Percentiles rank a stretch among this genome's conserved stretches.
Evolutionary conservation across 1,140 invertebrate genomes (phyloP).

Genomic region (Cyrtorhinus lividipennis): DNA sequence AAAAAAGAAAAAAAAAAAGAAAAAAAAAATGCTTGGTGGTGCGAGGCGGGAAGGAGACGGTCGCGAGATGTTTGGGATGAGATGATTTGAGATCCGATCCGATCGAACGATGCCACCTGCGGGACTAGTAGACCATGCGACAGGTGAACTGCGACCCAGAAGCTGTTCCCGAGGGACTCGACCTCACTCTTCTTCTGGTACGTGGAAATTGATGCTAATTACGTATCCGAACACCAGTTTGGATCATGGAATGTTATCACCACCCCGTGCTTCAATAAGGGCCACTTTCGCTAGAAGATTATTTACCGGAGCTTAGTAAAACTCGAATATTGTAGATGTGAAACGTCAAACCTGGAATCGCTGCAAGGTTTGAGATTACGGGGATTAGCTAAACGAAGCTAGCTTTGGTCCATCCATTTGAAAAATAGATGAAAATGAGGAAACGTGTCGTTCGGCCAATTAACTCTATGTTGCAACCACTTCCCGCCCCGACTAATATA

Average conservation of each 20-base stretch:
- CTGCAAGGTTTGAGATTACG: too few species aligned
- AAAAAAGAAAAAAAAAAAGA: too few species aligned
- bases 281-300: not conserved
- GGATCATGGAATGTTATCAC: not conserved
- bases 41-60: too few species aligned
- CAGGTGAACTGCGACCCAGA: not conserved
- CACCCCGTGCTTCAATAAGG: not conserved
- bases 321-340: not conserved
- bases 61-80: not conserved
- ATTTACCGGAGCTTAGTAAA: too few species aligned
- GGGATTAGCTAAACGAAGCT: too few species aligned
- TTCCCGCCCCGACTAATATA: too few species aligned
- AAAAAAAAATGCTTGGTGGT: not conserved
- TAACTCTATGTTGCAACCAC: too few species aligned
- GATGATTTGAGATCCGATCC: not conserved
- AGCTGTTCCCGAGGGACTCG: too few species aligned
- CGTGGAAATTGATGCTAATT: not conserved
- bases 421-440: too few species aligned
- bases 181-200: too few species aligned
- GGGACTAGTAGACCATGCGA: not conserved
- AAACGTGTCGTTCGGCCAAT: too few species aligned
- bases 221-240: not conserved
- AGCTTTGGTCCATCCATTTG: too few species aligned
- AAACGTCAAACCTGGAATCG: not conserved
- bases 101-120: slow-evolving; percentile 3